Evolutionary conservation across 2,888 invertebrate species (phyloP), one percentile per base, ranked within the genome.

Genomic region (Pherbina coryleti): DNA sequence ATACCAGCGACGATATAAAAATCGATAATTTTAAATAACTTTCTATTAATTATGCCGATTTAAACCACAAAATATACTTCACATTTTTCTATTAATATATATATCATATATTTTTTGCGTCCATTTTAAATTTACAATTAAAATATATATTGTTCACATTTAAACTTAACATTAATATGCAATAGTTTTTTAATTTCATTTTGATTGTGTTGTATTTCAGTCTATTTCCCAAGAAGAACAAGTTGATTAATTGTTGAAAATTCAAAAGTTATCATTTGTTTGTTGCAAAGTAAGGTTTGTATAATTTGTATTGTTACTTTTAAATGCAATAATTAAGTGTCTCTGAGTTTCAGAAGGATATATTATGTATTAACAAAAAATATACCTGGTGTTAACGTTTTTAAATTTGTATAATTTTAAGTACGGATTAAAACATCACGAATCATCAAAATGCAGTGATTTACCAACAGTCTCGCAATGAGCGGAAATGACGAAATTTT

Each of bases 241-340:
- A 31, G 34, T 44, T 66, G 19, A 8, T 70, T 25, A 60, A 69
- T 25, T 22, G 9, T 51, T 69, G 14, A n/a, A 28, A 51, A 69
- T 22, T 25, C 51, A 49, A 53, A 7, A 51, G 49, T 25, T 44
- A 53, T 17, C 11, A 64, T 44, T 31, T 64, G 14, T 28, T 31
- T 64, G 64, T 64, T n/a, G 5, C 22, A 4, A 7, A 14, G 25
- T n/a, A 57, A 44, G 14, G 44, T 44, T 44, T 44, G n/a, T 55
- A 55, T 19, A 55, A 22, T n/a, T 31, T 51, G 22, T 78, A 55
- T n/a, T 28, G 66, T 34, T 55, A 66, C 78, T 79, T 77, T 81
- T 84, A 84, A 84, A 84, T 84, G 84, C 86, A 86, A 80, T 77
- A 72, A 60, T 83, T 82, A 86, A 84, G 81, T 85, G 83, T 80